phyloP scores from a whole-genome alignment of 2,113 vertebrate species.

The Hyperoodon ampullatus region DNA sequence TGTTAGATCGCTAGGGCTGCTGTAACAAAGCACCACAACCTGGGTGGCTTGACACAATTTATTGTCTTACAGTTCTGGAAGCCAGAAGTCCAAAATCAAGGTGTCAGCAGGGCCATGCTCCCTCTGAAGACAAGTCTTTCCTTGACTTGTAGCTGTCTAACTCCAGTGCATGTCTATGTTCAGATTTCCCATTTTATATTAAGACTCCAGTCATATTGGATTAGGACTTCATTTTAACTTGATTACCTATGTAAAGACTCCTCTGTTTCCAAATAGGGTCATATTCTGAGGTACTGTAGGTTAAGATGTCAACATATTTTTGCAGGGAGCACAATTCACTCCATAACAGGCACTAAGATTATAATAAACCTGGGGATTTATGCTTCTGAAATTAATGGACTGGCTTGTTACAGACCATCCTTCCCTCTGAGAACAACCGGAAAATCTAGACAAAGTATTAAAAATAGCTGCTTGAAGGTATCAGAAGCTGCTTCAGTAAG shows the following conservation, averaged over 20 bases:
- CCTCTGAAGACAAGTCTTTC: not conserved
- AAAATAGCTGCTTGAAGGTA: not conserved
- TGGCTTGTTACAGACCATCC: not conserved
- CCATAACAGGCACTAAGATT: not conserved
- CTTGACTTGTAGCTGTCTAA: not conserved
- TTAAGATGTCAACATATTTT: not conserved
- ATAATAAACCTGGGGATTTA: not conserved
- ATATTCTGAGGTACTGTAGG: not conserved
- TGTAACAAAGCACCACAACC: not conserved
- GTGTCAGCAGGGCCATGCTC: not conserved
- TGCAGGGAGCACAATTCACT: not conserved
- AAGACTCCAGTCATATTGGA: not conserved
- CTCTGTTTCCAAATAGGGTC: not conserved
- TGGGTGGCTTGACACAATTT: not conserved
- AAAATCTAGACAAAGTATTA: not conserved
- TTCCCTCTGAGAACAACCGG: not conserved
- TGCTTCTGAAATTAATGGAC: not conserved
- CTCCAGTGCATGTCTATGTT: not conserved
- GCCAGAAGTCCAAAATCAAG: not conserved
- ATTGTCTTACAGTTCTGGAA: not conserved
- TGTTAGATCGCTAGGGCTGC: not conserved
- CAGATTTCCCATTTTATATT: not conserved
- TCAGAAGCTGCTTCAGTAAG: not conserved
- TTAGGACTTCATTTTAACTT: conserved; percentile 4
- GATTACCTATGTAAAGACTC: not conserved